Evolutionary conservation across 2,113 vertebrate genomes (phyloP).

Genomic region (Prietella phreatophila): DNA sequence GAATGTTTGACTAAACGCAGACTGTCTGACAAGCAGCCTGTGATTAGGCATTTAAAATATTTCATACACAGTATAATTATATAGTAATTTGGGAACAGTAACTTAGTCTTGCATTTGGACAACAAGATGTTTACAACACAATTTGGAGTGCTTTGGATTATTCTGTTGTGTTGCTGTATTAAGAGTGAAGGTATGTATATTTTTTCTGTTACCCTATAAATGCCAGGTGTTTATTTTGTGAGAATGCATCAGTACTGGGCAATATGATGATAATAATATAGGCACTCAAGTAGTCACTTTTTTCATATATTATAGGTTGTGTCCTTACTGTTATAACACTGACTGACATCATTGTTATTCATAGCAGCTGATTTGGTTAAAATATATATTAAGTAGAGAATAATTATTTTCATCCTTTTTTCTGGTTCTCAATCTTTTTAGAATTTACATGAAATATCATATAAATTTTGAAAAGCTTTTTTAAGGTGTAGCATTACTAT

Average conservation of each 20-base stretch:
- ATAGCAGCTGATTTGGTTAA: no score
- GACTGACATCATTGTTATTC: neutral
- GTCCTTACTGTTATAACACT: neutral
- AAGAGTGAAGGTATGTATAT: slow-evolving; percentile 33
- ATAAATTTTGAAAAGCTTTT: neutral
- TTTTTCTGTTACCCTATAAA: neutral
- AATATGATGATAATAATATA: neutral
- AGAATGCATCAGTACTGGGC: neutral
- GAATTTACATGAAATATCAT: neutral
- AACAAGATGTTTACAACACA: slow-evolving; percentile 10
- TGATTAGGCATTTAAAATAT: neutral
- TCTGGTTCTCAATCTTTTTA: neutral
- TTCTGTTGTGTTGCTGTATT: slow-evolving; percentile 29
- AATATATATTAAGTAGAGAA: neutral
- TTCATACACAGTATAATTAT: neutral
- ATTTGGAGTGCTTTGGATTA: slow-evolving; percentile 16
- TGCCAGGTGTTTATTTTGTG: neutral
- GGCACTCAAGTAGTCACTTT: neutral
- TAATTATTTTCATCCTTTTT: neutral
- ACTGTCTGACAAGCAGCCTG: neutral
- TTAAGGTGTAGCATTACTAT: neutral
- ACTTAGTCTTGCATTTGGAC: neutral
- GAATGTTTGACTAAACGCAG: neutral
- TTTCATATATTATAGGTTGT: neutral
- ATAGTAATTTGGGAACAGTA: neutral